These are phyloP conservation scores for Anableps anableps DNA, from an alignment of 2,797 vertebrate species.

Conservation along the genomic window DNA sequence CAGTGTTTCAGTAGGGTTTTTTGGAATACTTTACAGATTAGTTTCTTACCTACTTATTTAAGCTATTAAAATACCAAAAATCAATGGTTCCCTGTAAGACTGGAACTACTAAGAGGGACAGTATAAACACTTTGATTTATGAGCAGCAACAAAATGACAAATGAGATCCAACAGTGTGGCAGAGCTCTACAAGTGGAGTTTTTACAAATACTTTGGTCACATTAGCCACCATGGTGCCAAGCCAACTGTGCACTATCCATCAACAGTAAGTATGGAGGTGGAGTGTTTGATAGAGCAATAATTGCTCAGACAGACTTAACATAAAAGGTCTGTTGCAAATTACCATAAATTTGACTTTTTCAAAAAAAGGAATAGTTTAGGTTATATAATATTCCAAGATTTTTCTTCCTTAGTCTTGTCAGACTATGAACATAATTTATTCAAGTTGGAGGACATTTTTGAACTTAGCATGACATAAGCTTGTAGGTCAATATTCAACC, in stretches of 20 bases:
- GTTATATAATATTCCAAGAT: neutral
- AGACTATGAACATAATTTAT: too few species aligned
- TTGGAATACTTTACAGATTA: neutral
- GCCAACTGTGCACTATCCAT: slow-evolving; percentile 23
- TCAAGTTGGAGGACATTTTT: neutral
- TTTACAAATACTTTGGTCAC: slow-evolving; percentile 17
- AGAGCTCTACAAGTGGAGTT: slow-evolving; percentile 1
- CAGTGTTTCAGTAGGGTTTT: slow-evolving; percentile 17
- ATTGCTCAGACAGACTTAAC: slow-evolving; percentile 15
- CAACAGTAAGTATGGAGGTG: slow-evolving; percentile 22
- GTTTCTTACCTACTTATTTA: slow-evolving; percentile 3
- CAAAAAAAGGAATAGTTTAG: neutral
- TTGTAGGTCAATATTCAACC: neutral
- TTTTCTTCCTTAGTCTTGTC: neutral
- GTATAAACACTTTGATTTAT: neutral
- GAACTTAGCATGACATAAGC: neutral
- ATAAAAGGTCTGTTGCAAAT: slow-evolving; percentile 6
- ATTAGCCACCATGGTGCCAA: slow-evolving; percentile 7
- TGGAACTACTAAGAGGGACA: neutral
- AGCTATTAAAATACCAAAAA: slow-evolving; percentile 6
- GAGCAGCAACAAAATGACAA: neutral
- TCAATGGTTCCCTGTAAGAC: slow-evolving; percentile 10
- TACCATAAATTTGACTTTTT: neutral
- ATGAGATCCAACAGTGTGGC: neutral
- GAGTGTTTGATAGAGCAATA: slow-evolving; percentile 18